Evolutionary conservation across 2,113 vertebrate genomes (phyloP).

Genomic region (Callorhinus ursinus): DNA sequence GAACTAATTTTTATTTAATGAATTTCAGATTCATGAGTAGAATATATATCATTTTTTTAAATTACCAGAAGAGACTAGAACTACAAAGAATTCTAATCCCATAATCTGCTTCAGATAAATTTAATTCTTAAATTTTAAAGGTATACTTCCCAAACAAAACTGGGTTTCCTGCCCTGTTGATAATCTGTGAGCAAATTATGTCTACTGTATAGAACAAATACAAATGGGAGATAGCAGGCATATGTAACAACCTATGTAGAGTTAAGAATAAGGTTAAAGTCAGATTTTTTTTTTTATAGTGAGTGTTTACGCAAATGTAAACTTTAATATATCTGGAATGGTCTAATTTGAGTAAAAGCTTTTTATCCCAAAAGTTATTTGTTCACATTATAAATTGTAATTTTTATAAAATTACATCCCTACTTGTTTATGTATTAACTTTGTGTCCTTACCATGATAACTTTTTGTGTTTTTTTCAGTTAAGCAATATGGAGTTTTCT

Average conservation of each 20-base stretch:
- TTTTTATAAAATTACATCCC: neutral
- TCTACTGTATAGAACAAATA: neutral
- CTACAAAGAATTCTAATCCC: neutral
- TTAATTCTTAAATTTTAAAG: conserved; percentile 26
- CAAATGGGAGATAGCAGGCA: neutral
- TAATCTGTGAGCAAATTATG: neutral
- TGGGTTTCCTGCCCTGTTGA: neutral
- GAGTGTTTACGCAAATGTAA: neutral
- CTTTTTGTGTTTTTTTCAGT: neutral
- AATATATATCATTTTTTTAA: neutral
- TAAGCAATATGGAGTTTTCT: neutral
- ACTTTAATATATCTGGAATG: neutral
- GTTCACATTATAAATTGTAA: neutral
- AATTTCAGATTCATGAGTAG: neutral
- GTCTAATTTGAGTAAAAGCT: neutral
- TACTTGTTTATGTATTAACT: neutral
- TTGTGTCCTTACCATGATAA: neutral
- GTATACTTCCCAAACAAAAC: neutral
- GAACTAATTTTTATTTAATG: neutral
- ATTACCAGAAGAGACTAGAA: neutral
- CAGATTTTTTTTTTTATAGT: neutral
- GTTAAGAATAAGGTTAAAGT: neutral
- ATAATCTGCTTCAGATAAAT: neutral
- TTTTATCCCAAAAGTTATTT: neutral
- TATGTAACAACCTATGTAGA: neutral